Evolutionary conservation across 1,140 invertebrate species (phyloP).

Genomic region (Hyposmocoma kahamanoa): DNA sequence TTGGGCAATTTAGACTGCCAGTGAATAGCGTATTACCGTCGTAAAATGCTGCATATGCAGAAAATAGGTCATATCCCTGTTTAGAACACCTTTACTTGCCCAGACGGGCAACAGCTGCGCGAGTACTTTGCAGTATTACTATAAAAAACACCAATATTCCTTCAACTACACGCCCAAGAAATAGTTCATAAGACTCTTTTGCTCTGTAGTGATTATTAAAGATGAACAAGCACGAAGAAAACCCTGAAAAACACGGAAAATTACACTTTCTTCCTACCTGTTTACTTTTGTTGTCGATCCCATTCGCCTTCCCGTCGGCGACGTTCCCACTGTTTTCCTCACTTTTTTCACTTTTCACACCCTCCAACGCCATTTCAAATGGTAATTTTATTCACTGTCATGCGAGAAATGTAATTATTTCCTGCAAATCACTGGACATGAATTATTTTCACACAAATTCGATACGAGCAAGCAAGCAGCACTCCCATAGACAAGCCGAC

Average conservation of each 20-base stretch:
- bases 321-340: slow-evolving; percentile 65
- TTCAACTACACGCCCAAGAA: neutral
- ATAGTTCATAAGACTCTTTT: no score
- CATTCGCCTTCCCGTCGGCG: slow-evolving; percentile 60
- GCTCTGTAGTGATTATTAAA: no score
- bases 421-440: slow-evolving; percentile 45
- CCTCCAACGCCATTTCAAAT: slow-evolving; percentile 68
- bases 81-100: slow-evolving; percentile 29
- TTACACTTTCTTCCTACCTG: slow-evolving; percentile 46
- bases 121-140: neutral
- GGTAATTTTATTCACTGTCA: slow-evolving; percentile 64
- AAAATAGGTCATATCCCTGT: slow-evolving; percentile 62
- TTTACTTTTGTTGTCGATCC: slow-evolving; percentile 70
- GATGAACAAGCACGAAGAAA: slow-evolving; percentile 4
- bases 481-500: slow-evolving; percentile 36
- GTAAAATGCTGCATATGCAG: slow-evolving; percentile 28
- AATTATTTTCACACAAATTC: slow-evolving; percentile 50
- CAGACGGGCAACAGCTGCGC: neutral
- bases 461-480: slow-evolving; percentile 50
- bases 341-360: slow-evolving; percentile 72
- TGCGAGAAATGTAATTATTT: slow-evolving; percentile 49
- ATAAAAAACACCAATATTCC: neutral
- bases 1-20: neutral
- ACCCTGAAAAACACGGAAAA: slow-evolving; percentile 15
- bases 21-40: neutral